Conservation (phyloP, 1,140 invertebrate species). For the Apolygus lucorum region DNA sequence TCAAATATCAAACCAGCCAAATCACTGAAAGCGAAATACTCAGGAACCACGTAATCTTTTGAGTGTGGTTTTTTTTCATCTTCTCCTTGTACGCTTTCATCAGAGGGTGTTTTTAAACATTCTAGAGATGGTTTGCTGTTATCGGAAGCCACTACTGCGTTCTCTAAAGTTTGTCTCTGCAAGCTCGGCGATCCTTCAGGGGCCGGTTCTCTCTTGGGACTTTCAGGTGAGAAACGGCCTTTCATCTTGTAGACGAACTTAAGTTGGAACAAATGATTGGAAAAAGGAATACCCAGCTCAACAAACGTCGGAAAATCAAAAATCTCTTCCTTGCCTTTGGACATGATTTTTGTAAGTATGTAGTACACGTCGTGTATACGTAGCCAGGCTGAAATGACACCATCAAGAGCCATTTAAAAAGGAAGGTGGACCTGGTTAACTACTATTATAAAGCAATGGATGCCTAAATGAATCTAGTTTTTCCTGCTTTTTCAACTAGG, state of each 20-base stretch:
- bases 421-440: no score
- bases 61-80: no score
- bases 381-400: not conserved
- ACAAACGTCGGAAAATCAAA: not conserved
- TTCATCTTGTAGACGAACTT: not conserved
- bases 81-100: no score
- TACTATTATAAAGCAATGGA: no score
- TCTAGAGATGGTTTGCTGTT: not conserved
- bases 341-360: not conserved
- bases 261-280: not conserved
- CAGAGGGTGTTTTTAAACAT: not conserved
- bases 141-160: not conserved
- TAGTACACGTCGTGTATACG: constrained; percentile 1
- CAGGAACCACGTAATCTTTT: not conserved
- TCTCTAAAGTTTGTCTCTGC: no score
- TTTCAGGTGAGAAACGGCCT: no score
- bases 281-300: not conserved
- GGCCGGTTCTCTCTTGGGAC: not conserved
- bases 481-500: no score
- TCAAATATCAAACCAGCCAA: not conserved
- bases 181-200: no score
- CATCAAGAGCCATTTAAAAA: no score
- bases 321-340: not conserved
- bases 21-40: constrained; percentile 10
- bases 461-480: no score